phyloP scores from a whole-genome alignment of 2,797 vertebrate genomes.

The Amphiprion clarkii region DNA sequence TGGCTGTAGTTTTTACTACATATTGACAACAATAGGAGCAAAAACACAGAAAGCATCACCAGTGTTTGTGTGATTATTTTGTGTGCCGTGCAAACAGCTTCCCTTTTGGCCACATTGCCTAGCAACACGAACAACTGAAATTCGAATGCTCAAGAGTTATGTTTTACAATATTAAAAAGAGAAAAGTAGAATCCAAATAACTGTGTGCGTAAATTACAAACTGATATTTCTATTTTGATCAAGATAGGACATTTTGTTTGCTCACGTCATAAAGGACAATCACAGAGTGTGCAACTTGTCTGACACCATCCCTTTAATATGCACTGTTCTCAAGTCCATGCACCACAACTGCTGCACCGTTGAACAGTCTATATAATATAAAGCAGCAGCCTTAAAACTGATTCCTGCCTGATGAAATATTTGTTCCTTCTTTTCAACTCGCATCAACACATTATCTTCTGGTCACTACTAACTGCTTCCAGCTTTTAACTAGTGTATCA shows the following conservation, averaged over 20 bases:
- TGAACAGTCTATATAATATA: not conserved
- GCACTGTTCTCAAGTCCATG: not conserved
- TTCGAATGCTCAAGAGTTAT: too few species aligned
- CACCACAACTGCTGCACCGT: not conserved
- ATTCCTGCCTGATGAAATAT: slow-evolving; percentile 13
- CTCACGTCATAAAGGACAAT: not conserved
- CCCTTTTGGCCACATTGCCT: too few species aligned
- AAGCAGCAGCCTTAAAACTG: slow-evolving; percentile 31
- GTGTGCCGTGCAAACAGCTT: too few species aligned
- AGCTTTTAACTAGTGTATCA: not conserved
- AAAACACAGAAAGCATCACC: too few species aligned
- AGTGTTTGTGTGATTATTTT: too few species aligned
- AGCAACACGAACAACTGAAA: too few species aligned
- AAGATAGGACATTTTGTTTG: not conserved
- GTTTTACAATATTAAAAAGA: too few species aligned
- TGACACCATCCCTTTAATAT: not conserved
- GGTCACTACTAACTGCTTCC: slow-evolving; percentile 14
- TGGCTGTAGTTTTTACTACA: too few species aligned
- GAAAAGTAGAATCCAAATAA: too few species aligned
- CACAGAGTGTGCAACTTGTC: not conserved
- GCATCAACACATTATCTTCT: not conserved
- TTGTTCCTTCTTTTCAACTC: slow-evolving; percentile 8
- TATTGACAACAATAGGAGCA: too few species aligned
- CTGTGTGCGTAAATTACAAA: too few species aligned
- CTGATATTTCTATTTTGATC: too few species aligned